Conservation (phyloP, 2,888 invertebrate species). For the Kuschelorhynchus macadamiae region DNA sequence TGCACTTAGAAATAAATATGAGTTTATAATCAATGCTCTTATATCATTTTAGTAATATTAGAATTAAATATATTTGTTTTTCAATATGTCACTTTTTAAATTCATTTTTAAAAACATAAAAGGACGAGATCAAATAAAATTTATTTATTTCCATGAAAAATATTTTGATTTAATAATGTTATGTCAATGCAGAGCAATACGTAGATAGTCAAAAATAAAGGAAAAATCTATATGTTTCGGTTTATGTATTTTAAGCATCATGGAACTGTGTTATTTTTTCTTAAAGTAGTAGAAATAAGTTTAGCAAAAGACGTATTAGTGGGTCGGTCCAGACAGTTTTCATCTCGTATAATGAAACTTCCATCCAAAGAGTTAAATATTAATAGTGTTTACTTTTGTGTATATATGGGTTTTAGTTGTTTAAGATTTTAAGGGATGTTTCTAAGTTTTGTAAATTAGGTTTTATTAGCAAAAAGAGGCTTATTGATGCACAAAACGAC, state of each 20-base stretch:
- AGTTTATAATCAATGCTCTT: too few species aligned
- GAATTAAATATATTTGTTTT: too few species aligned
- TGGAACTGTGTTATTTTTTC: constrained; percentile 67
- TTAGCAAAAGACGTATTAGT: constrained; percentile 57
- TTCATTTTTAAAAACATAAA: too few species aligned
- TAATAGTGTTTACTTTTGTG: not conserved
- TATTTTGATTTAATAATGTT: constrained; percentile 58
- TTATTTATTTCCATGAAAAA: not conserved
- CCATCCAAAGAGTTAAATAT: constrained; percentile 22
- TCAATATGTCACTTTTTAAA: too few species aligned
- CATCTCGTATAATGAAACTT: constrained; percentile 26
- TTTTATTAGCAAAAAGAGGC: not conserved
- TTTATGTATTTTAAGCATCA: constrained; percentile 68
- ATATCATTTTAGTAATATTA: too few species aligned
- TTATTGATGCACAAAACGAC: not conserved
- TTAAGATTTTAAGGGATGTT: too few species aligned
- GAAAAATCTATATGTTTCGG: constrained; percentile 63
- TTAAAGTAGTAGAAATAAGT: constrained; percentile 65
- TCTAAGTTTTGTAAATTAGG: not conserved
- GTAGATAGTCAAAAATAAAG: constrained; percentile 67
- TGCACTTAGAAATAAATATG: too few species aligned
- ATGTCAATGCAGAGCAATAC: constrained; percentile 71
- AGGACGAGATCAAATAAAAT: too few species aligned
- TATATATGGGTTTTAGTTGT: not conserved
- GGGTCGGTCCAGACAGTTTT: constrained; percentile 55